Percentiles rank a stretch among this genome's conserved stretches.
phyloP scores from a whole-genome alignment of 2,797 vertebrate genomes.

The Chrosomus eos region DNA sequence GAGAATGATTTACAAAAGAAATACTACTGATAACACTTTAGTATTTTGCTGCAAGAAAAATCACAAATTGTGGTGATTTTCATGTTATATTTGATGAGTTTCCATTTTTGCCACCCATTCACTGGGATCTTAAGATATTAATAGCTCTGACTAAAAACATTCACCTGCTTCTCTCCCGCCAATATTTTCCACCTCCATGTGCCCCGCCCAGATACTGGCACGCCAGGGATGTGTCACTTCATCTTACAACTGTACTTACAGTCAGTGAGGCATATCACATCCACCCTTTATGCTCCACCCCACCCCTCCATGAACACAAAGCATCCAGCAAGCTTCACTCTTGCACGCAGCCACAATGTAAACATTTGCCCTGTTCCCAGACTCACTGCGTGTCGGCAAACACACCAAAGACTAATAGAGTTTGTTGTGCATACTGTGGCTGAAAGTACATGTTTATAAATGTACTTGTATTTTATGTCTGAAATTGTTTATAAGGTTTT shows the following conservation, averaged over 20 bases:
- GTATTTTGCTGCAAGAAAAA: neutral
- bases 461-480: neutral
- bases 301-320: conserved; percentile 50
- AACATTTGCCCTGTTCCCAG: conserved; percentile 45
- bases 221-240: conserved; percentile 45
- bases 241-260: conserved; percentile 53
- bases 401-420: conserved; percentile 34
- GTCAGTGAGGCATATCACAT: conserved; percentile 55
- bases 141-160: conserved; percentile 34
- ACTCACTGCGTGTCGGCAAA: conserved; percentile 29
- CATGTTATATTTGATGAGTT: neutral
- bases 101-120: neutral
- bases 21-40: neutral
- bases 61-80: neutral
- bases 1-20: neutral
- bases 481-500: neutral
- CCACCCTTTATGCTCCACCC: conserved; percentile 44
- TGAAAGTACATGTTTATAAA: neutral
- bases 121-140: neutral
- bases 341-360: conserved; percentile 47
- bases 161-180: conserved; percentile 43
- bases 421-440: conserved; percentile 29
- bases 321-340: conserved; percentile 50
- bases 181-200: conserved; percentile 49
- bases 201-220: conserved; percentile 56